Base-by-base conservation (phyloP, 2,113 vertebrate species). In the Caloenas nicobarica region DNA sequence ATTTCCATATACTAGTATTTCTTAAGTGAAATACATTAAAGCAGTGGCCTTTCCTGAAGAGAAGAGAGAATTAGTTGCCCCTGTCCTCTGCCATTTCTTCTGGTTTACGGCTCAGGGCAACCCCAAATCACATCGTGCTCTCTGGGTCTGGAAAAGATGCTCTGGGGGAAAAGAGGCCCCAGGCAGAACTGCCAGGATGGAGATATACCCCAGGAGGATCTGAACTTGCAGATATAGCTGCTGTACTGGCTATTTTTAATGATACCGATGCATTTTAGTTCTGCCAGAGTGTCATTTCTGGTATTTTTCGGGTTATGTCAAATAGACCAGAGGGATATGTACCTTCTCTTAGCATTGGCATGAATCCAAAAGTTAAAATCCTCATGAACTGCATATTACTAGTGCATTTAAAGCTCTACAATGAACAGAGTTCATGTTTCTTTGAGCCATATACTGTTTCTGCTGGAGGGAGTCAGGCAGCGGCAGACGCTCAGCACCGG, bases 401-500 rank as follows among this genome's bases (percentile, higher is more conserved):
- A 48, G 26, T 6, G 56, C 6, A 24, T 51, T 64, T 18, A 34
- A 5, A 28, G 46, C 31, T 22, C 18, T 0, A 1, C 1, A 34
- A 21, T 34, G 5, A 33, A 7, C 3, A 26, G 16, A 70, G 84
- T 2, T 42, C 24, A 5, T 19, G 44, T 54, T 81, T 53, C 56
- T 38, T 15, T 12, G 66, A 51, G 81, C 46, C 53, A 29, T 13
- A 3, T 0, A 5, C 28, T 4, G 53, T 22, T 64, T 31, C 48
- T 79, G 74, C 62, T 38, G 36, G 38, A 29, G 0, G 1, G 26
- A 78, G 68, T 10, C 62, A 23, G 1, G n/a, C 68, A 62, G 62
- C n/a, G 17, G 38, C 50, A 36, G 46, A 11, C 4, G 11, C 69
- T 72, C 9, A 76, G 86, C 22, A 1, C 38, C 2, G 7, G 36